phyloP scores from a whole-genome alignment of 1,140 invertebrate genomes.

The Listronotus oregonensis region DNA sequence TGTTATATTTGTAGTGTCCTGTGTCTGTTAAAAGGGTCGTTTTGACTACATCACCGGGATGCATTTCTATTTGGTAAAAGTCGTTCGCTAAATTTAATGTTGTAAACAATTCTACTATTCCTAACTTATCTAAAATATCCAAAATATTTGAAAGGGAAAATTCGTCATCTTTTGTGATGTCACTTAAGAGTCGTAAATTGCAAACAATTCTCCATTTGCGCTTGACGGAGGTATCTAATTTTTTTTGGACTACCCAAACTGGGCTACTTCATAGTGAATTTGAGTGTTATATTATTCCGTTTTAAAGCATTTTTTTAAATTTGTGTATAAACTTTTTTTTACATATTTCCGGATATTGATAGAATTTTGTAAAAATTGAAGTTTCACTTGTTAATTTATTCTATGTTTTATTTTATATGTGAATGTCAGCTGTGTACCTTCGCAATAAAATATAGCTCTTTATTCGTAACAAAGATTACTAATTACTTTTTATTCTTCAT shows the following conservation, averaged over 20 bases:
- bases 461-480: constrained; percentile 30
- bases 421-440: constrained; percentile 25
- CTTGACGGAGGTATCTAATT: background rate
- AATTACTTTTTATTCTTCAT: constrained; percentile 30
- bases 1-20: constrained; percentile 54
- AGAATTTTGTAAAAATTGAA: constrained; percentile 29
- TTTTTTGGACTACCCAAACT: too few species aligned
- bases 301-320: too few species aligned
- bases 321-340: constrained; percentile 28
- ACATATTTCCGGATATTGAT: constrained; percentile 31
- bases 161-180: constrained; percentile 54
- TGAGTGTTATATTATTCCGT: too few species aligned
- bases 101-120: constrained; percentile 51
- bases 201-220: constrained; percentile 52
- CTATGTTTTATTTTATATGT: constrained; percentile 33
- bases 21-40: constrained; percentile 52
- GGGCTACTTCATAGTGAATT: too few species aligned
- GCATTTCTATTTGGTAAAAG: constrained; percentile 58
- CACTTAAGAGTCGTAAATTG: constrained; percentile 56
- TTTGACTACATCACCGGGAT: constrained; percentile 49
- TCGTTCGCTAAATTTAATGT: constrained; percentile 57
- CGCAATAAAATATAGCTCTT: constrained; percentile 34
- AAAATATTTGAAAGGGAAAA: constrained; percentile 61
- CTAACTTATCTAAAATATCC: constrained; percentile 51
- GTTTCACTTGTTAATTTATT: constrained; percentile 29